phyloP scores from a whole-genome alignment of 2,888 invertebrate species.

The Drosophila pseudotalamancana region DNA sequence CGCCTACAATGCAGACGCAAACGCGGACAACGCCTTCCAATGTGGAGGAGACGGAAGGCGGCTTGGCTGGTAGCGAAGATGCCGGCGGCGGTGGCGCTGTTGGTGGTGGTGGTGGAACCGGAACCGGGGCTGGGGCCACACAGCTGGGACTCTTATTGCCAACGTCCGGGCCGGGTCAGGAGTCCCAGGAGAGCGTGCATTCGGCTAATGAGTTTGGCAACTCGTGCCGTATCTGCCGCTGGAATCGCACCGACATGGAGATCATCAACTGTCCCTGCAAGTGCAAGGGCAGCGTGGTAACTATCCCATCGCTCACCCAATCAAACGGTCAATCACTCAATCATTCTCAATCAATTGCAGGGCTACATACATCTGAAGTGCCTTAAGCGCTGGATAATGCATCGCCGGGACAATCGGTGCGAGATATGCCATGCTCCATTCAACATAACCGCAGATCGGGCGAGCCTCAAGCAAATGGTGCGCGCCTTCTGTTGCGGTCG shows the following conservation, averaged over 20 bases:
- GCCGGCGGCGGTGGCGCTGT: neutral
- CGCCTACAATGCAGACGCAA: neutral
- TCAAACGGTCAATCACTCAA: too few species aligned
- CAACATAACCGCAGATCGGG: conserved; percentile 68
- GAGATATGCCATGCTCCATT: conserved; percentile 80
- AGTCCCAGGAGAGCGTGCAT: conserved; percentile 58
- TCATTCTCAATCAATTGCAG: too few species aligned
- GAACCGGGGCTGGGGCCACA: conserved; percentile 5
- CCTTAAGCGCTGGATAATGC: conserved; percentile 81
- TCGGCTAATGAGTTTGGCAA: conserved; percentile 77
- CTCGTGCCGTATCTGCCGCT: conserved; percentile 83
- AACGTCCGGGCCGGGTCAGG: neutral
- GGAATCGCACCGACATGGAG: conserved; percentile 76
- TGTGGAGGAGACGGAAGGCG: neutral
- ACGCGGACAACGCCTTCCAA: too few species aligned
- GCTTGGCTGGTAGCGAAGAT: neutral
- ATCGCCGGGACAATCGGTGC: conserved; percentile 76
- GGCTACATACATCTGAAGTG: conserved; percentile 82
- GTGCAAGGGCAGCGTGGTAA: conserved; percentile 83
- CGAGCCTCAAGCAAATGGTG: conserved; percentile 69
- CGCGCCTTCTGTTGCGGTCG: conserved; percentile 76
- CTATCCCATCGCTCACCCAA: too few species aligned
- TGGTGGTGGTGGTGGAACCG: neutral
- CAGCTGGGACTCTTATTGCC: conserved; percentile 4
- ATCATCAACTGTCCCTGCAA: conserved; percentile 81